Evolutionary conservation across 2,888 invertebrate genomes (phyloP).

Genomic region (Tineola bisselliella): DNA sequence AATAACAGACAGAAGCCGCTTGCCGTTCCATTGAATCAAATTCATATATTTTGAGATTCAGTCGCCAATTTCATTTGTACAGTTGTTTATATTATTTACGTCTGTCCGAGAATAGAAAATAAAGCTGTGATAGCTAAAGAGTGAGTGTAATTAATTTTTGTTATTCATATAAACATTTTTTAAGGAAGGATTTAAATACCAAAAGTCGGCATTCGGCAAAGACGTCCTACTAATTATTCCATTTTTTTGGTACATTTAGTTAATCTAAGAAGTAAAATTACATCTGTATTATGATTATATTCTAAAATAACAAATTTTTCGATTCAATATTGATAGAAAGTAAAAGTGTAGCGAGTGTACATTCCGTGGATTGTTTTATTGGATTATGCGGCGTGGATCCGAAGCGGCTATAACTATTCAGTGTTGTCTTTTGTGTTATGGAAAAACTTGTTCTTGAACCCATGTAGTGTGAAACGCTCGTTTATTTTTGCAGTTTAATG

Average conservation of each 20-base stretch:
- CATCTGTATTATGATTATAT: too few relatives aligned
- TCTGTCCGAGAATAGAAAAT: neutral
- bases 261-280: too few relatives aligned
- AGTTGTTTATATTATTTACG: conserved; percentile 20
- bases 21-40: conserved; percentile 68
- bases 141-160: too few relatives aligned
- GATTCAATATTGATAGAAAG: neutral
- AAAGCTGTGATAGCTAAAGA: neutral
- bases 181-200: too few relatives aligned
- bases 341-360: conserved; percentile 35
- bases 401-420: conserved; percentile 69
- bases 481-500: conserved; percentile 69
- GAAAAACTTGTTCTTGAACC: conserved; percentile 69
- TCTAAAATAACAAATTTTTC: neutral
- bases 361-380: conserved; percentile 66
- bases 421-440: conserved; percentile 69
- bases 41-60: conserved; percentile 70
- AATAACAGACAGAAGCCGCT: conserved; percentile 64
- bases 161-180: too few relatives aligned
- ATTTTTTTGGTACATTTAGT: too few relatives aligned
- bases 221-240: too few relatives aligned
- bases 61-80: conserved; percentile 65
- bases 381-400: conserved; percentile 65
- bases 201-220: too few relatives aligned
- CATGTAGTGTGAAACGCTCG: conserved; percentile 67